Conservation (phyloP, 1,140 invertebrate species). For the Drosophila nigromelanica region DNA sequence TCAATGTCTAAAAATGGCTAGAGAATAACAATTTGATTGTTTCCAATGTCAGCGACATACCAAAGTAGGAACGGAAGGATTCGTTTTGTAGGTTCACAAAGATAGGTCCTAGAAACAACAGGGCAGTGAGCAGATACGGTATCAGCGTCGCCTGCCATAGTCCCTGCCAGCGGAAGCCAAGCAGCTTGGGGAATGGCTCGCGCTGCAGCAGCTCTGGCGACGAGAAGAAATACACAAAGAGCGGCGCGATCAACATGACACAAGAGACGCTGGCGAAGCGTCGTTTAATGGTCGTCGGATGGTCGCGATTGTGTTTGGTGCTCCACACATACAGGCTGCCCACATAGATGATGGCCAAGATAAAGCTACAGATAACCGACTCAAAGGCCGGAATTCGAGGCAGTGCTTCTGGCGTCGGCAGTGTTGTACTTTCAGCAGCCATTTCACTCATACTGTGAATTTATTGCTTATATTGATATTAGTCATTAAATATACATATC, state of each 20-base stretch:
- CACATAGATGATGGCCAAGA: constrained; percentile 90
- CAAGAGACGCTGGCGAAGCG: constrained; percentile 93
- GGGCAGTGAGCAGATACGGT: constrained; percentile 92
- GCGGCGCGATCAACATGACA: constrained; percentile 91
- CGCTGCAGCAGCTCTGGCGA: constrained; percentile 86
- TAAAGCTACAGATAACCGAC: constrained; percentile 87
- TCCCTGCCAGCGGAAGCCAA: constrained; percentile 91
- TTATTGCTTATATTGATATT: constrained; percentile 35
- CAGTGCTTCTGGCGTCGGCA: constrained; percentile 21
- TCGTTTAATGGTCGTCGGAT: constrained; percentile 94
- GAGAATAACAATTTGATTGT: not conserved
- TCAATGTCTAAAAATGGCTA: constrained; percentile 86
- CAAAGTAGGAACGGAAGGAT: constrained; percentile 88
- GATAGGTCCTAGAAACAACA: constrained; percentile 93
- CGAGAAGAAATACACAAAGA: constrained; percentile 89
- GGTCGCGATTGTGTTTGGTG: constrained; percentile 90
- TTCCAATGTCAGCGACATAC: constrained; percentile 84
- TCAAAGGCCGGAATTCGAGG: constrained; percentile 62
- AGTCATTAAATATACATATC: constrained; percentile 32
- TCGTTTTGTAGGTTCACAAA: constrained; percentile 89
- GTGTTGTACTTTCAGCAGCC: constrained; percentile 11
- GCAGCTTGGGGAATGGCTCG: constrained; percentile 88
- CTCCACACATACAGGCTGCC: constrained; percentile 94
- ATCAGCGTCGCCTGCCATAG: constrained; percentile 89
- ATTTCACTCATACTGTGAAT: constrained; percentile 50